These are phyloP conservation scores for Corythornis leucogaster DNA, from an alignment of 2,797 vertebrate genomes.

Conservation along the genomic window DNA sequence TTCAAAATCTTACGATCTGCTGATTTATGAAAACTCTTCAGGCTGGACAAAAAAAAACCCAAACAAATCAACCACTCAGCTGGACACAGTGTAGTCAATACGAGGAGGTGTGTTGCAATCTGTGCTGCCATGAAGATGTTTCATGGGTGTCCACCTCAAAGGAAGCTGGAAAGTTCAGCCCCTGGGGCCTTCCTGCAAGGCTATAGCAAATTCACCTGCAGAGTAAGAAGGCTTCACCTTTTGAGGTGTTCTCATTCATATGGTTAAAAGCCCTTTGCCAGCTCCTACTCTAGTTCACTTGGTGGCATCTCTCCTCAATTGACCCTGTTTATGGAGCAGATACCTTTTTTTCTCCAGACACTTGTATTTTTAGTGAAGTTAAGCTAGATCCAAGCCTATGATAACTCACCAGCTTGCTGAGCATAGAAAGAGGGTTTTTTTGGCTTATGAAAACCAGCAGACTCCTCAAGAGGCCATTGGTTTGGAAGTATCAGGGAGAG, in stretches of 20 bases:
- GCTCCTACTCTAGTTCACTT: neutral
- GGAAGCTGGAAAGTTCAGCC: neutral
- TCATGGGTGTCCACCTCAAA: neutral
- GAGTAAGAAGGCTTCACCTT: neutral
- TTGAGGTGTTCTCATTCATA: neutral
- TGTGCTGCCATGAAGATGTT: neutral
- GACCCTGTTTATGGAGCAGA: rapidly evolving
- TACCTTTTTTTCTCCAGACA: neutral
- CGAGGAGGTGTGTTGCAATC: neutral
- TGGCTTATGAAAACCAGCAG: neutral
- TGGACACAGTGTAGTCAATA: neutral
- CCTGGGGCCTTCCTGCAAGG: neutral
- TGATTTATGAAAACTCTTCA: neutral
- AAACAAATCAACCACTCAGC: neutral
- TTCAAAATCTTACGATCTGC: neutral
- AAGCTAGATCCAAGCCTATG: neutral
- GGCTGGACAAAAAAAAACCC: neutral
- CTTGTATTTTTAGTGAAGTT: neutral
- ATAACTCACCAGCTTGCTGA: neutral
- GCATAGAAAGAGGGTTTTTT: neutral
- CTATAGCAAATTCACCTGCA: neutral
- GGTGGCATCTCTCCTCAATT: neutral
- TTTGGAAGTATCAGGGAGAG: neutral
- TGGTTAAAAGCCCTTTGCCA: neutral
- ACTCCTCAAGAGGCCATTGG: neutral